Evolutionary conservation across 2,797 vertebrate genomes (phyloP).

Genomic region (Sebastes oblongus): DNA sequence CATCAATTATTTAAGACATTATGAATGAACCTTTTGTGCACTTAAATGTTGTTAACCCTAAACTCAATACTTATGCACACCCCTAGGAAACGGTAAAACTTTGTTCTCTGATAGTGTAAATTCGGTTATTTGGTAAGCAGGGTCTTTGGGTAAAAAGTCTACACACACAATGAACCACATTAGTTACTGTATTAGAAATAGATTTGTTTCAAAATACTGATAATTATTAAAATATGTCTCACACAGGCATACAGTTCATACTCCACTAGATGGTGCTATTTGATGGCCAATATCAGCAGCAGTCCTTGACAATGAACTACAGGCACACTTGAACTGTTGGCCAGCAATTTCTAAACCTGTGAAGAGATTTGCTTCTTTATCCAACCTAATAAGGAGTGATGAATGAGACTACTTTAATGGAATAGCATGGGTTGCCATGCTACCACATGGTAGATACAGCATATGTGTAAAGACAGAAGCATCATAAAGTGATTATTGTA

Average conservation of each 20-base stretch:
- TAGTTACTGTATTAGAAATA: neutral
- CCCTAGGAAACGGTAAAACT: neutral
- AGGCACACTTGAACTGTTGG: neutral
- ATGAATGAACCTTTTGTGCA: neutral
- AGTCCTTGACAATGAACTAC: neutral
- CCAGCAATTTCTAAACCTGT: neutral
- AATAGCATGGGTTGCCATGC: neutral
- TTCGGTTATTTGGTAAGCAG: neutral
- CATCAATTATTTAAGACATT: too few species aligned
- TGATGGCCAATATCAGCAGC: constrained; percentile 10
- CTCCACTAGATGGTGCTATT: constrained; percentile 69
- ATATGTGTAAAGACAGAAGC: neutral
- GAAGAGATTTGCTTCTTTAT: neutral
- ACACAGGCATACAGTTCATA: neutral
- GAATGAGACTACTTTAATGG: neutral
- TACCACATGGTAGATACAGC: neutral
- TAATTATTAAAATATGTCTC: neutral
- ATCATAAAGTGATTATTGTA: neutral
- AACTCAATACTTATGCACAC: neutral
- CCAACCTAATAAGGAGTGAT: neutral
- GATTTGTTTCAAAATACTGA: neutral
- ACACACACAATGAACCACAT: neutral
- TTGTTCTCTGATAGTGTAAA: neutral
- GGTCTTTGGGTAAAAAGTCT: neutral
- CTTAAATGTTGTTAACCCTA: neutral